These are phyloP conservation scores for Peromyscus nudipes DNA, from an alignment of 2,797 vertebrate genomes.

Conservation along the genomic window DNA sequence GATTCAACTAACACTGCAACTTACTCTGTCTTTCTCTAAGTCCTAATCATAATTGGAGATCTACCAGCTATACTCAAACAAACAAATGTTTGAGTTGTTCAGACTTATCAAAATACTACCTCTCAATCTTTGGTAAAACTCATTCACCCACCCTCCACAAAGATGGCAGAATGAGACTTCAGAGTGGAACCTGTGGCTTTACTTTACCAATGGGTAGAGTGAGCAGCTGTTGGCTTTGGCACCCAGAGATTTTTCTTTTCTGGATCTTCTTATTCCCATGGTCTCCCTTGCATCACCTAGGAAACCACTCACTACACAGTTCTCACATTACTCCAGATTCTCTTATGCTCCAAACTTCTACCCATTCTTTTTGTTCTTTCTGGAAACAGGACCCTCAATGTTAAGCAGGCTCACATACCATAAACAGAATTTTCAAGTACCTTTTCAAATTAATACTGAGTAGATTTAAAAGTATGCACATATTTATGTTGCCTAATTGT, in stretches of 20 bases:
- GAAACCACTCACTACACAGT: neutral
- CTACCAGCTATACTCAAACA: neutral
- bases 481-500: neutral
- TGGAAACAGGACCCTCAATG: neutral
- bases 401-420: neutral
- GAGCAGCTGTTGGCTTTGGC: neutral
- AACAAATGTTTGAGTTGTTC: constrained; percentile 5
- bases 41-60: neutral
- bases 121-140: neutral
- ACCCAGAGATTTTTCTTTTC: neutral
- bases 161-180: neutral
- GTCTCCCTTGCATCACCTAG: neutral
- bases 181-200: neutral
- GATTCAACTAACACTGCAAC: neutral
- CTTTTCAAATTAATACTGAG: constrained; percentile 16
- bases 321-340: neutral
- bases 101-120: neutral
- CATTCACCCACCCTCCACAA: neutral
- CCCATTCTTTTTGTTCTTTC: neutral
- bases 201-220: neutral
- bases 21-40: neutral
- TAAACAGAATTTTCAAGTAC: neutral
- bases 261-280: neutral
- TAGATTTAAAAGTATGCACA: neutral
- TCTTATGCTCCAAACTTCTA: neutral